Evolutionary conservation across 2,113 vertebrate genomes (phyloP).

Genomic region (Isurus oxyrinchus): DNA sequence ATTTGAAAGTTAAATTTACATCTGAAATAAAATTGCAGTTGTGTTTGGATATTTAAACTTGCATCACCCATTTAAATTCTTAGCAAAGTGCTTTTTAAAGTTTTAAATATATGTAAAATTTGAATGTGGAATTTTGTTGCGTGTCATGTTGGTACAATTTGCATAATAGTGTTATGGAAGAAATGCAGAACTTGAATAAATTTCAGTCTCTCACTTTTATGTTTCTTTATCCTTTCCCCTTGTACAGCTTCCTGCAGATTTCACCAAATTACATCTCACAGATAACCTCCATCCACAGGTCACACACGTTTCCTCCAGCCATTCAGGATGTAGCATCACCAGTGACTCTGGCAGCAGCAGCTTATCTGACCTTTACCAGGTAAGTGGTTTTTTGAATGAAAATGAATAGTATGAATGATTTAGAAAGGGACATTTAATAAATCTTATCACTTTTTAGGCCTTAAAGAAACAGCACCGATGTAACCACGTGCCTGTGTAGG

Average conservation of each 20-base stretch:
- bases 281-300: constrained; percentile 98
- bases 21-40: not conserved
- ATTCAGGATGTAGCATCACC: constrained; percentile 99
- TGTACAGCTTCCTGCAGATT: constrained; percentile 89
- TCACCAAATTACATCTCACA: constrained; percentile 94
- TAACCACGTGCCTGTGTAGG: not conserved
- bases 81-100: not conserved
- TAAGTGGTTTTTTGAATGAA: constrained; percentile 52
- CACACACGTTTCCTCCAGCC: constrained; percentile 95
- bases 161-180: constrained; percentile 15
- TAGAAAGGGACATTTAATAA: not conserved
- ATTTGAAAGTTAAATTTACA: not conserved
- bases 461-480: not conserved
- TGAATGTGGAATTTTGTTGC: not conserved
- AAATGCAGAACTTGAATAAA: constrained; percentile 40
- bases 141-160: too few relatives aligned
- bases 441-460: not conserved
- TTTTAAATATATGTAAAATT: not conserved
- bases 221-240: constrained; percentile 45
- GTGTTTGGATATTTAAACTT: not conserved
- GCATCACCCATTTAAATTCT: not conserved
- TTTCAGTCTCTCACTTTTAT: constrained; percentile 35
- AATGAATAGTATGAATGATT: not conserved
- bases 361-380: constrained; percentile 99
- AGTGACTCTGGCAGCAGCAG: constrained; percentile 99